Conservation (phyloP, 30 jellyfish, hydroid and myxozoan species). For the Hydra vulgaris region DNA sequence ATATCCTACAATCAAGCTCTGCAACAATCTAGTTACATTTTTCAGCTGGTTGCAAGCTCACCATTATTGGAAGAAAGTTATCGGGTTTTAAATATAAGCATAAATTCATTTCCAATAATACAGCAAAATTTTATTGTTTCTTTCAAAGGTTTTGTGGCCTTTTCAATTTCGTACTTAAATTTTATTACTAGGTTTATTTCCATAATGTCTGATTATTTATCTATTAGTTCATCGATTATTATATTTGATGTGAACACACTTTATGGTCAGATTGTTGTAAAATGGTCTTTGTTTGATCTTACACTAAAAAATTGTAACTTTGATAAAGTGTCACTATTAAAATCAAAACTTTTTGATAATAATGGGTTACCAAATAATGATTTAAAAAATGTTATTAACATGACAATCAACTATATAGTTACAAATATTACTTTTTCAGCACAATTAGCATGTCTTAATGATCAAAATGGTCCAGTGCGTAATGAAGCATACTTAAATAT, state of each 20-base stretch:
- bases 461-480: slow-evolving; percentile 8
- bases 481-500: neutral
- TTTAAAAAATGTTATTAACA: neutral
- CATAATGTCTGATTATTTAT: neutral
- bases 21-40: slow-evolving; percentile 8
- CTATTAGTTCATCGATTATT: slow-evolving; percentile 4
- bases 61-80: slow-evolving; percentile 14
- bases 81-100: neutral
- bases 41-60: slow-evolving; percentile 26
- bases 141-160: slow-evolving; percentile 17
- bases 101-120: slow-evolving; percentile 3
- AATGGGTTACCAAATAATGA: slow-evolving; percentile 5
- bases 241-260: neutral
- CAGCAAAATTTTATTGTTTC: slow-evolving; percentile 16
- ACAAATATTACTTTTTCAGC: neutral
- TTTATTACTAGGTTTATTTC: slow-evolving; percentile 12
- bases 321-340: neutral
- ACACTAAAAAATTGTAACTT: neutral
- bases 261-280: neutral
- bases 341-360: slow-evolving; percentile 3
- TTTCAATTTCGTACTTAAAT: slow-evolving; percentile 15
- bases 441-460: neutral
- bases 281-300: neutral
- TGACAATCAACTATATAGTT: neutral
- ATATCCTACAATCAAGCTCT: slow-evolving; percentile 18